Evolutionary conservation across 2,888 invertebrate species (phyloP), one percentile per base, ranked within the genome.

Genomic region (Cantharis rustica): DNA sequence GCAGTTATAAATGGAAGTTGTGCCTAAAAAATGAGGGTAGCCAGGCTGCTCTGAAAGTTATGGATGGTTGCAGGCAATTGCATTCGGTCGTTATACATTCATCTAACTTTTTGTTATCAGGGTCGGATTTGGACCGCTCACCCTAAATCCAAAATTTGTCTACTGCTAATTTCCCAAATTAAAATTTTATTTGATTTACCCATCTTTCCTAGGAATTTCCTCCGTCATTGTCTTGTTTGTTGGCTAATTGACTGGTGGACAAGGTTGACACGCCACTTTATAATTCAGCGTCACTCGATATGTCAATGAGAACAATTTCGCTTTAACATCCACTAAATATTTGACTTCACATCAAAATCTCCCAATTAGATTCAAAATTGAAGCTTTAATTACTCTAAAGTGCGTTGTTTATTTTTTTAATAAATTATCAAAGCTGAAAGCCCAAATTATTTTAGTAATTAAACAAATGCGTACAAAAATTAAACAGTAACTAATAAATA

Each of bases 191-290:
- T 47, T 47, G 47, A 47, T 47, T 47, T 47, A 17, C 63, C 17
- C 68, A 73, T 70, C 66, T 72, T 69, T 72, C 75, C 77, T 69
- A 62, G 68, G 72, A 73, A 71, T 69, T 72, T 72, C 75, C 77
- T 71, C 66, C 75, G 75, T 77, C 75, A 77, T 69, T 77, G 75
- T 68, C 75, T 79, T 85, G 86, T 86, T 86, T 86, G 86, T 86
- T 83, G 80, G 84, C 85, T 86, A 86, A 86, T 86, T 86, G 85
- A 85, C 82, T 83, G 81, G 79, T 81, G 81, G 83, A 86, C 85
- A 83, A 82, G 83, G 82, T 80, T 83, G 84, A 85, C 85, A 83
- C 82, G 83, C 81, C 84, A 84, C 85, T 86, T 85, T 85, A 86
- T 86, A 85, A 86, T 86, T 86, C 84, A 85, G 78, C 77, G 81